Evolutionary conservation across 2,797 vertebrate genomes (phyloP), one percentile per base, ranked within the genome.

Genomic region (Sphaeramia orbicularis): DNA sequence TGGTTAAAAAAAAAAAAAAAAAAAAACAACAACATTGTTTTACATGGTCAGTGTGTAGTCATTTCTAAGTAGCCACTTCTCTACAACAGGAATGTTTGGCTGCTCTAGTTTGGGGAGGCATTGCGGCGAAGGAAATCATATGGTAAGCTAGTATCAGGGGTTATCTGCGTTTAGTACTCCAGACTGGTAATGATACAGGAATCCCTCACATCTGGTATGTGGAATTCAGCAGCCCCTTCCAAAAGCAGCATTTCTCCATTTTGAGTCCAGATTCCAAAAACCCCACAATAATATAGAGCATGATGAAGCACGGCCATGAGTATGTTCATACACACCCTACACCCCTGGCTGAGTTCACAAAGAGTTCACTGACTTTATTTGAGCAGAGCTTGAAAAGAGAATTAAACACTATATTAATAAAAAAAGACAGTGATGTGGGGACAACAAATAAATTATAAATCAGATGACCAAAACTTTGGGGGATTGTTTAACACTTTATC

Each of bases 141-240:
- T 43, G 48, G 36, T 57, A 51, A 59, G 27, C 40, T 42, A 54
- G 58, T 36, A 60, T 66, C 14, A 1, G 30, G 47, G 61, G 16
- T 78, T 77, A 74, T 85, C 55, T 65, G 41, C 0, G 2, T 74
- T 71, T 69, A 49, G 16, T 61, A 52, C 43, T 50, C 66, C 78
- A 82, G 79, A 78, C 84, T 32, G 59, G 44, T 81, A 71, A 85
- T 66, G 68, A 83, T 63, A 68, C 61, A 78, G 60, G 67, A 79
- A 79, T 81, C 78, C 57, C 35, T 77, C 71, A 85, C 83, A 88
- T 90, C 78, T 88, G 81, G 68, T 54, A 53, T 56, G 68, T 66
- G 65, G 75, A 70, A 81, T 78, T 60, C 36, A 44, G 56, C 45
- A 56, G 8, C 48, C 55, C n/a, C 50, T 21, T 41, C 42, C 11